Evolutionary conservation across 37 sponge, comb jelly and placozoan genomes (phyloP).

Genomic region (Halisarca cf. caerulea): DNA sequence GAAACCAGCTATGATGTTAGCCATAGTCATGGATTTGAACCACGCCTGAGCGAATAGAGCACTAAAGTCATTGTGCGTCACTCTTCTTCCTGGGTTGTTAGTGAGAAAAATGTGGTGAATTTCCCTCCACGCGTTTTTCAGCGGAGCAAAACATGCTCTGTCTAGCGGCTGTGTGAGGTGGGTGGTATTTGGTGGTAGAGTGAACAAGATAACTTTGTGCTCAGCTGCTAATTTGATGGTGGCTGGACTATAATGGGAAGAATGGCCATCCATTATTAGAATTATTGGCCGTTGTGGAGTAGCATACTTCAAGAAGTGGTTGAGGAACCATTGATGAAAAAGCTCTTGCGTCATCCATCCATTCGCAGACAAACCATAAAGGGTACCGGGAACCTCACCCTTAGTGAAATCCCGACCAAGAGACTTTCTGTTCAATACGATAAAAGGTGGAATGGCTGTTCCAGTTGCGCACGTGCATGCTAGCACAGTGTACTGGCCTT

Average conservation of each 20-base stretch:
- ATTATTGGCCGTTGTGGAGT: slow-evolving; percentile 11
- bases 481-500: slow-evolving; percentile 33
- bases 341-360: slow-evolving; percentile 48
- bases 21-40: slow-evolving; percentile 38
- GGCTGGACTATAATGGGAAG: neutral
- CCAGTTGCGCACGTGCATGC: slow-evolving; percentile 39
- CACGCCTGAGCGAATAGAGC: slow-evolving; percentile 43
- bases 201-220: neutral
- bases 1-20: slow-evolving; percentile 54
- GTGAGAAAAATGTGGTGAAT: slow-evolving; percentile 16
- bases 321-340: slow-evolving; percentile 22
- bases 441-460: slow-evolving; percentile 30
- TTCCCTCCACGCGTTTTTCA: slow-evolving; percentile 29
- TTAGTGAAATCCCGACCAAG: neutral
- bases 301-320: slow-evolving; percentile 26
- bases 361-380: slow-evolving; percentile 45
- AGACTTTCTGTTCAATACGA: slow-evolving; percentile 32
- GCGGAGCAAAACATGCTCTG: slow-evolving; percentile 28
- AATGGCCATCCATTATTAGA: slow-evolving; percentile 41
- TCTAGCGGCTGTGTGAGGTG: slow-evolving; percentile 2
- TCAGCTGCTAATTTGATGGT: neutral
- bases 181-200: slow-evolving; percentile 15
- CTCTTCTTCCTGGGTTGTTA: slow-evolving; percentile 35
- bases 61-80: slow-evolving; percentile 35
- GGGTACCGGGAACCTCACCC: slow-evolving; percentile 54